A percentile compares a stretch with the other conserved stretches of the same genome.
These are phyloP conservation scores for Lynx canadensis DNA, from an alignment of 2,113 vertebrate genomes.

Conservation along the genomic window DNA sequence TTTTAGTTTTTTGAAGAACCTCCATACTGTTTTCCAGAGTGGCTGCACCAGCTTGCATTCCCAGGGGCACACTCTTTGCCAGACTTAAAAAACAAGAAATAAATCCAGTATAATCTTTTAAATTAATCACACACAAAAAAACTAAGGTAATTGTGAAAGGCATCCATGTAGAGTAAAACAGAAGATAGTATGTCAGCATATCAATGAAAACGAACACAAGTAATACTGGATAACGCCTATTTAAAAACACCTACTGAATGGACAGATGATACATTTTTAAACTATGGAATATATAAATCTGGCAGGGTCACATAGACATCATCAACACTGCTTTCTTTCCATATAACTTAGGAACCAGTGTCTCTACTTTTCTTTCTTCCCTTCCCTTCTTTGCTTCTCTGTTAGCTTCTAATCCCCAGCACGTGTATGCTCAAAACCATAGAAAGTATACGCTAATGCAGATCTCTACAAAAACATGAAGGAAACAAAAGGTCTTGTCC, in stretches of 20 bases:
- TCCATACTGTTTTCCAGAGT: no score
- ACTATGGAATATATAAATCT: constrained; percentile 1
- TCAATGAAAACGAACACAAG: constrained; percentile 1
- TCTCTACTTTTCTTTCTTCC: not conserved
- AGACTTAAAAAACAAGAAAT: not conserved
- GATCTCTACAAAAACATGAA: not conserved
- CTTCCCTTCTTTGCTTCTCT: not conserved
- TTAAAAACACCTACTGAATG: constrained; percentile 25
- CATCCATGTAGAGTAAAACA: not conserved
- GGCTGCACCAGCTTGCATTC: no score
- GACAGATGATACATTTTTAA: not conserved
- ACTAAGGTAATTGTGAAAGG: constrained; percentile 38
- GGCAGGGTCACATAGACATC: not conserved
- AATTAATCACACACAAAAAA: not conserved
- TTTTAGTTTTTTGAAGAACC: no score
- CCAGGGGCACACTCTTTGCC: not conserved
- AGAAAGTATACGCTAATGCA: not conserved
- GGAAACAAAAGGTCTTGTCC: not conserved
- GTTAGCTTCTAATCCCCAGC: not conserved
- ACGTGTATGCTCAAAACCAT: not conserved
- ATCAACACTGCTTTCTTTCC: not conserved
- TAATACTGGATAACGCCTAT: not conserved
- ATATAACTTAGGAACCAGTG: not conserved
- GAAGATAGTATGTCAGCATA: not conserved
- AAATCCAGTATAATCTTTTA: not conserved